phyloP scores from a whole-genome alignment of 2,797 vertebrate species.

The Cyprinella venusta region DNA sequence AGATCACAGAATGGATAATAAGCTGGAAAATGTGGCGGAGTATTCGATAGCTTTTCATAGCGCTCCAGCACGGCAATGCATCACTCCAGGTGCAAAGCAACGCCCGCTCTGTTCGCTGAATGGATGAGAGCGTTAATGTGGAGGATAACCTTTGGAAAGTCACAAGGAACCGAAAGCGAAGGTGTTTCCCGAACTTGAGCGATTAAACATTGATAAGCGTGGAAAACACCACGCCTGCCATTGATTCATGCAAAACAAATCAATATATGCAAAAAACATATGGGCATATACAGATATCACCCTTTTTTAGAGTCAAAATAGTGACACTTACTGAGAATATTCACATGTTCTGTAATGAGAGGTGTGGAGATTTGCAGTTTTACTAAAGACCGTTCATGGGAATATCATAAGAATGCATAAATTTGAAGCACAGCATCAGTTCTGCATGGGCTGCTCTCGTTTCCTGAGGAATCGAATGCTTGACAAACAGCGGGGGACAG shows the following conservation, averaged over 20 bases:
- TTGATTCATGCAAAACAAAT: slow-evolving; percentile 81
- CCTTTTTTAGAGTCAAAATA: slow-evolving; percentile 51
- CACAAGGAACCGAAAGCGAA: slow-evolving; percentile 76
- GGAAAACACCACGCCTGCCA: slow-evolving; percentile 82
- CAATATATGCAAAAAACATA: slow-evolving; percentile 71
- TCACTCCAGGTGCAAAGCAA: slow-evolving; percentile 61
- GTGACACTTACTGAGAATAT: slow-evolving; percentile 1
- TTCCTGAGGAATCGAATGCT: neutral
- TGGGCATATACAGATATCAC: slow-evolving; percentile 61
- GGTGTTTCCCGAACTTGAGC: slow-evolving; percentile 80
- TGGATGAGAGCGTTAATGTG: slow-evolving; percentile 71
- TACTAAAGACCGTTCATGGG: neutral
- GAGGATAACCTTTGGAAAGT: slow-evolving; percentile 76
- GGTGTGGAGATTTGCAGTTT: neutral
- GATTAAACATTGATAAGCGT: slow-evolving; percentile 81
- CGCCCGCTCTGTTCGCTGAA: slow-evolving; percentile 64
- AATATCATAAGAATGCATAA: slow-evolving; percentile 11
- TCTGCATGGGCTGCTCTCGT: neutral
- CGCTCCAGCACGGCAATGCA: slow-evolving; percentile 66
- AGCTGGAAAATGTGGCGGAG: slow-evolving; percentile 66
- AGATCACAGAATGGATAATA: slow-evolving; percentile 58
- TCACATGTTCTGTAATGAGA: neutral
- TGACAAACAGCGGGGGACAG: slow-evolving; percentile 19
- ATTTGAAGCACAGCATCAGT: slow-evolving; percentile 22
- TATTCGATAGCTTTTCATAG: slow-evolving; percentile 67